Base-by-base conservation (phyloP, 2,888 invertebrate genomes). In the Sussaba pulchella region DNA sequence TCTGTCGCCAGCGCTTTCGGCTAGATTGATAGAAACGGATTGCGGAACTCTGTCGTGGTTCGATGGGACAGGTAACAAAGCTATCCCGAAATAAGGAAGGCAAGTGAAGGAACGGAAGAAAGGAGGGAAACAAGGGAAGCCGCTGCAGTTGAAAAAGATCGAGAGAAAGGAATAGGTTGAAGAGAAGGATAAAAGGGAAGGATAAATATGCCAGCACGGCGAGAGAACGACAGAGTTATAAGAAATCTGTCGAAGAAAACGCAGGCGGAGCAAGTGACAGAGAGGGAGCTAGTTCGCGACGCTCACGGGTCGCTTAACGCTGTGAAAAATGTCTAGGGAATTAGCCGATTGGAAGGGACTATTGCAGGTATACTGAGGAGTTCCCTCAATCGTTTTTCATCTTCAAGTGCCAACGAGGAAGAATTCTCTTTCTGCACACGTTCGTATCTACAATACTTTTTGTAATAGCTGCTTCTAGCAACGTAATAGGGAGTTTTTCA, bases 21-120 rank as follows among this genome's bases (percentile, higher is more conserved):
- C 77, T 81, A 85, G 87, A 88, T 88, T 87, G 88, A 88, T 88
- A 86, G 87, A 85, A 87, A 87, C 86, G 87, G 88, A 87, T 88
- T 88, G 88, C 84, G 82, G 85, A 83, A 85, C 86, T 85, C 87
- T 87, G 86, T 86, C 84, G 85, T 85, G 76, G 86, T 84, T 85
- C 85, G 85, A 86, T 82, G 86, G 88, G 86, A 82, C 84, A 86
- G 88, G 88, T 88, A 88, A 88, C 88, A 87, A 87, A 85, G 85
- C 87, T 85, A 86, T 87, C 85, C 82, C 83, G n/a, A n/a, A n/a
- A n/a, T n/a, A n/a, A n/a, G n/a, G n/a, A n/a, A n/a, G n/a, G n/a
- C n/a, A n/a, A n/a, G n/a, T n/a, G n/a, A n/a, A n/a, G n/a, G n/a
- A n/a, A n/a, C n/a, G n/a, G n/a, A n/a, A n/a, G n/a, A n/a, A n/a